Base-by-base conservation (phyloP, 2,113 vertebrate species). In the Rhadina sibilatrix region DNA sequence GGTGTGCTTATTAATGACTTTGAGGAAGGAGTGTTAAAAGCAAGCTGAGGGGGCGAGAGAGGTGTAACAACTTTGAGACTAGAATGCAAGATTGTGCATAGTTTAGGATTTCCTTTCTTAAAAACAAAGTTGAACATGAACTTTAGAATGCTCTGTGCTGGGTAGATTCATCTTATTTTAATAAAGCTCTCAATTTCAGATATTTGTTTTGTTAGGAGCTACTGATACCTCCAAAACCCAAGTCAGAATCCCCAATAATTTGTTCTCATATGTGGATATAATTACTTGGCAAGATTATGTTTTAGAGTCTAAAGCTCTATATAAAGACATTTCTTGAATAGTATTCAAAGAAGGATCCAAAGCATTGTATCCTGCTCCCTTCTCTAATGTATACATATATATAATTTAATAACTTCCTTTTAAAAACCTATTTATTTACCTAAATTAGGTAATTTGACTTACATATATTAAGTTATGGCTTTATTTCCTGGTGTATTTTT, bases 401-500 rank as follows among this genome's bases (percentile, higher is more conserved):
- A 46, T 74, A 19, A 86, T 83, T 83, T 63, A 85, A 95, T 92
- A 69, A 35, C 31, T 90, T 93, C 84, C 38, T 93, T 91, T 85
- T 89, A 40, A n/a, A 59, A 77, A 68, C 64, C 30, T 91, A 70
- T 71, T 96, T 90, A 80, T 96, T 96, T 93, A 71, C 72, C 25
- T 88, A 96, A 87, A 94, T 96, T 59, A 49, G 57, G 59, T 88
- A 90, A 93, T 87, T 95, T 88, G 56, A 70, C 59, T 74, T 81
- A 57, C 11, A 54, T 63, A 35, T 90, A 96, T 97, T 97, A 94
- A 80, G 38, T 97, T 95, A 94, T 15, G 11, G 22, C n/a, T 95
- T 90, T 93, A 81, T 92, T 94, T 96, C 94, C 94, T 95, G 85
- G 60, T 78, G 9, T 89, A 68, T 56, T 93, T 92, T 95, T 88